phyloP scores from a whole-genome alignment of 1,140 invertebrate species.

The Caenorhabditis inopinata region DNA sequence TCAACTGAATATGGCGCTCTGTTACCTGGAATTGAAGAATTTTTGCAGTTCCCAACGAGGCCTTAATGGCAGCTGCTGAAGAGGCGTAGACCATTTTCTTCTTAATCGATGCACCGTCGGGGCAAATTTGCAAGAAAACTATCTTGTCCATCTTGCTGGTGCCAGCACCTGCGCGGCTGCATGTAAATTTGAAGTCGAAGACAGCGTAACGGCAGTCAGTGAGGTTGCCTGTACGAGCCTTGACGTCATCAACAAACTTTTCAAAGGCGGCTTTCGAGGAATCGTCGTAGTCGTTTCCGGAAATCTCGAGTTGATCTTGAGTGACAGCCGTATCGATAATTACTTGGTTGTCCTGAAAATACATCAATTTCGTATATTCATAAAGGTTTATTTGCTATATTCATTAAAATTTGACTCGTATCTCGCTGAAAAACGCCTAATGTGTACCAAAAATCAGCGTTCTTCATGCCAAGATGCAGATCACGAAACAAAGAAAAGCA shows the following conservation, averaged over 20 bases:
- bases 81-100: slow-evolving; percentile 68
- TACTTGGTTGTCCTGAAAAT: slow-evolving; percentile 61
- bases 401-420: no score
- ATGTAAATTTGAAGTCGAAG: slow-evolving; percentile 66
- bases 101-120: slow-evolving; percentile 67
- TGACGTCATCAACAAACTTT: slow-evolving; percentile 61
- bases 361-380: neutral
- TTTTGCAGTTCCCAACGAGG: slow-evolving; percentile 66
- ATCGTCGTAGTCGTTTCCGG: slow-evolving; percentile 62
- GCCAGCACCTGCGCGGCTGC: slow-evolving; percentile 61
- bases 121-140: slow-evolving; percentile 65
- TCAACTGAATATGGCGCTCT: no score
- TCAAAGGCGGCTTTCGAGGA: slow-evolving; percentile 66
- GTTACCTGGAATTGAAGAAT: slow-evolving; percentile 65
- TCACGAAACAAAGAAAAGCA: no score
- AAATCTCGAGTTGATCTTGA: slow-evolving; percentile 55
- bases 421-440: no score
- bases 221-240: slow-evolving; percentile 59
- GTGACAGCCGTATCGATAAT: slow-evolving; percentile 61
- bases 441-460: no score
- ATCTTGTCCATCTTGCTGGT: slow-evolving; percentile 67
- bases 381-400: no score
- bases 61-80: slow-evolving; percentile 67
- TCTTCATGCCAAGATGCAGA: no score
- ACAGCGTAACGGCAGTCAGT: slow-evolving; percentile 65